Percentiles rank a stretch among this genome's conserved stretches.
Evolutionary conservation across 1,140 invertebrate genomes (phyloP).

Genomic region (Eumeta japonica): DNA sequence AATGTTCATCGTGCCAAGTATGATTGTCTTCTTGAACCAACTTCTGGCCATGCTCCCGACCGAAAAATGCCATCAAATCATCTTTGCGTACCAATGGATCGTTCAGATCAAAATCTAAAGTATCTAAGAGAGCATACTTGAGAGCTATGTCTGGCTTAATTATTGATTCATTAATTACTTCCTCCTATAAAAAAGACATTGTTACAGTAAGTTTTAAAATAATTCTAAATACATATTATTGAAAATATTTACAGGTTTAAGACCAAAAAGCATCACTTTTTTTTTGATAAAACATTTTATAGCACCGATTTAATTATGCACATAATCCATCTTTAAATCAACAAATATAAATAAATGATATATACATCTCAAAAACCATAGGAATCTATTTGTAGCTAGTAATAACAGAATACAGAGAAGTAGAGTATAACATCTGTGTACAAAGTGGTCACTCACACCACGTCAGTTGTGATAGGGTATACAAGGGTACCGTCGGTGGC

Average conservation of each 20-base stretch:
- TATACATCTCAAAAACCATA: too few species aligned
- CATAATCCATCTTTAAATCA: too few species aligned
- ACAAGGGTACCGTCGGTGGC: too few species aligned
- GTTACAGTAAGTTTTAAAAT: slow-evolving; percentile 8
- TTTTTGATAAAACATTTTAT: too few species aligned
- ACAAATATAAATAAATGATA: too few species aligned
- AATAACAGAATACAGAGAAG: too few species aligned
- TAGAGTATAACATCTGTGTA: too few species aligned
- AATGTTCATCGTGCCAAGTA: slow-evolving; percentile 72
- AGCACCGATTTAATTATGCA: too few species aligned
- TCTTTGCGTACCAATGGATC: slow-evolving; percentile 40
- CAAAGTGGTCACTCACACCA: too few species aligned
- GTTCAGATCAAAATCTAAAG: slow-evolving; percentile 40
- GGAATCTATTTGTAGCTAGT: too few species aligned
- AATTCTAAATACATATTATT: neutral
- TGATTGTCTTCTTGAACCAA: slow-evolving; percentile 56
- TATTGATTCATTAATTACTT: slow-evolving; percentile 73
- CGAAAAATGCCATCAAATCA: slow-evolving; percentile 52
- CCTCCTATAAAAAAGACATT: slow-evolving; percentile 28
- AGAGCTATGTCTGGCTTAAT: slow-evolving; percentile 71
- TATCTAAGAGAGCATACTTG: slow-evolving; percentile 63
- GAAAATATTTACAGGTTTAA: slow-evolving; percentile 1
- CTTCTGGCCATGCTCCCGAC: slow-evolving; percentile 48
- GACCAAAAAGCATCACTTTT: neutral
- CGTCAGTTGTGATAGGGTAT: too few species aligned